These are phyloP conservation scores for Tragelaphus imberbis DNA, from an alignment of 2,113 vertebrate species.

Conservation along the genomic window DNA sequence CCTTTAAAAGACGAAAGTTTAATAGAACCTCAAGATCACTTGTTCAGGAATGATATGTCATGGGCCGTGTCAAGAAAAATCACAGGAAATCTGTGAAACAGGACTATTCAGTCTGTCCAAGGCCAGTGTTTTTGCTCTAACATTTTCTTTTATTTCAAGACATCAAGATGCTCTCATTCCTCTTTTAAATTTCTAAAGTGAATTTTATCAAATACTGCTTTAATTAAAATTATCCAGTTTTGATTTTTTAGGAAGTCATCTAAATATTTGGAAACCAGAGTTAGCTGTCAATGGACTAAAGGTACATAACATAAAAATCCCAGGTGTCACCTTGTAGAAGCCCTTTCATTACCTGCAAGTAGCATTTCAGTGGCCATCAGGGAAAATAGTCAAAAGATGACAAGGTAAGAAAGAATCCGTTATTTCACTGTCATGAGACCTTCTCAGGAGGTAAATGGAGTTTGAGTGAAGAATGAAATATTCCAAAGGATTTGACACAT, in stretches of 20 bases:
- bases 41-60: not conserved
- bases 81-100: not conserved
- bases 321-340: not conserved
- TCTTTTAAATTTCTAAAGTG: not conserved
- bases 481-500: not conserved
- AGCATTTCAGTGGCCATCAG: not conserved
- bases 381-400: not conserved
- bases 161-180: not conserved
- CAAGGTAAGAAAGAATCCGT: not conserved
- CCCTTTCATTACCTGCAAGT: not conserved
- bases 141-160: not conserved
- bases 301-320: not conserved
- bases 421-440: not conserved
- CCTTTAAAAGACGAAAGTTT: constrained; percentile 42
- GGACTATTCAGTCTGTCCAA: not conserved
- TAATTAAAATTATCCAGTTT: not conserved
- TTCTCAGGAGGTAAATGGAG: not conserved
- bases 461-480: not conserved
- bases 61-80: not conserved
- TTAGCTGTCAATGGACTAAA: not conserved
- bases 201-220: not conserved
- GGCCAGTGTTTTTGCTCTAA: not conserved
- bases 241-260: not conserved
- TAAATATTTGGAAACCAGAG: not conserved
- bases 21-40: not conserved